Evolutionary conservation across 1,140 invertebrate species (phyloP), one percentile per base, ranked within the genome.

Genomic region (Phenacoccus solenopsis): DNA sequence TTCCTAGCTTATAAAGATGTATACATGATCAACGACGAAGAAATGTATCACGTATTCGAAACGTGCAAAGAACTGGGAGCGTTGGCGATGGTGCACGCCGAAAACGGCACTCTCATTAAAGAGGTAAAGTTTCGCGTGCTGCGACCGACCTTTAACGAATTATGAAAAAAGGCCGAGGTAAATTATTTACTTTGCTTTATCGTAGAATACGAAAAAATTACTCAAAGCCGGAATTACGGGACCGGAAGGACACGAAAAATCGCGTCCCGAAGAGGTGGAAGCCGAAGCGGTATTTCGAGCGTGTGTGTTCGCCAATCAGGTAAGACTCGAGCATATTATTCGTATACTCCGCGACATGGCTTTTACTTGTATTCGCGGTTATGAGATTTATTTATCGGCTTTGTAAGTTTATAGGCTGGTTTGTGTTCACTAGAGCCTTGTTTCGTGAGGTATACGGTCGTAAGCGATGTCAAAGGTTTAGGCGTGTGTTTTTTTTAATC

Each of bases 261-360:
- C 93, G 20, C 84, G 96, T n/a, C 94, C 96, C 27, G 97, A 99
- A 80, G 94, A 98, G 79, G 89, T 98, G 0, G 97, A 99, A 79
- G 93, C 91, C 1, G 97, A 99, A 82, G 97, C 97, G 27, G 93
- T 94, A 1, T 89, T 93, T 77, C 84, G 97, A 76, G 96, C 96
- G 16, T 96, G 94, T 77, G 87, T 91, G 69, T 87, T 99, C 74
- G 94, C 96, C 61, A 89, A 93, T 79, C 91, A 95, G 86, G 91
- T 91, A 80, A 76, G 72, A 72, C 71, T n/a, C n/a, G n/a, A n/a
- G n/a, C n/a, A n/a, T n/a, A n/a, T n/a, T n/a, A n/a, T n/a, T n/a
- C n/a, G n/a, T n/a, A n/a, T n/a, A n/a, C n/a, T n/a, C n/a, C n/a
- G n/a, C n/a, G n/a, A n/a, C n/a, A n/a, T n/a, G n/a, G n/a, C n/a